These are phyloP conservation scores for Vollenhovia emeryi DNA, from an alignment of 1,140 invertebrate species.

Conservation along the genomic window DNA sequence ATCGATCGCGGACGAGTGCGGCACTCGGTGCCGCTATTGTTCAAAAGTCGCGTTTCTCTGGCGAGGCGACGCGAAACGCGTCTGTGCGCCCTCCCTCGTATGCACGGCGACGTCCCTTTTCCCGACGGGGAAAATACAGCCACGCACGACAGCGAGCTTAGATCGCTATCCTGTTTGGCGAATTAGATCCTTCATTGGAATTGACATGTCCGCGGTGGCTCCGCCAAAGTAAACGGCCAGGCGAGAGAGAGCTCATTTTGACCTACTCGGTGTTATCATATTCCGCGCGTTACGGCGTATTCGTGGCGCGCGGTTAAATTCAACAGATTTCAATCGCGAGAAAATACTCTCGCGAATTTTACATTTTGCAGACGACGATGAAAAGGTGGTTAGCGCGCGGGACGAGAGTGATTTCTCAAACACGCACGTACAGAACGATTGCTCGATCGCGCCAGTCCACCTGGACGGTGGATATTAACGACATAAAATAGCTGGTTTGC, in stretches of 20 bases:
- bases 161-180: constrained; percentile 46
- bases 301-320: background rate
- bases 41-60: constrained; percentile 65
- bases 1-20: constrained; percentile 63
- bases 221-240: background rate
- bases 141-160: constrained; percentile 45
- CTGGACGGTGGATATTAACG: constrained; percentile 61
- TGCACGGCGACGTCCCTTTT: constrained; percentile 32
- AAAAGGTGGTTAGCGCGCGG: background rate
- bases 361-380: background rate
- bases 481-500: constrained; percentile 72
- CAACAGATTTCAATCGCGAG: background rate
- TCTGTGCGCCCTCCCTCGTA: constrained; percentile 44
- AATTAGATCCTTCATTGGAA: constrained; percentile 60
- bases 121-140: constrained; percentile 29
- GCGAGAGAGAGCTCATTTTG: background rate
- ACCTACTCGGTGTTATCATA: constrained; percentile 4
- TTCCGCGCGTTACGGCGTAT: background rate
- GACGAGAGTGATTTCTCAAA: constrained; percentile 67
- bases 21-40: constrained; percentile 44
- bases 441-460: constrained; percentile 8
- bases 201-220: constrained; percentile 38
- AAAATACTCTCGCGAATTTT: background rate
- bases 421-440: constrained; percentile 47
- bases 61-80: constrained; percentile 30